These are phyloP conservation scores for Zosterops lateralis DNA, from an alignment of 2,113 vertebrate genomes.

Conservation along the genomic window DNA sequence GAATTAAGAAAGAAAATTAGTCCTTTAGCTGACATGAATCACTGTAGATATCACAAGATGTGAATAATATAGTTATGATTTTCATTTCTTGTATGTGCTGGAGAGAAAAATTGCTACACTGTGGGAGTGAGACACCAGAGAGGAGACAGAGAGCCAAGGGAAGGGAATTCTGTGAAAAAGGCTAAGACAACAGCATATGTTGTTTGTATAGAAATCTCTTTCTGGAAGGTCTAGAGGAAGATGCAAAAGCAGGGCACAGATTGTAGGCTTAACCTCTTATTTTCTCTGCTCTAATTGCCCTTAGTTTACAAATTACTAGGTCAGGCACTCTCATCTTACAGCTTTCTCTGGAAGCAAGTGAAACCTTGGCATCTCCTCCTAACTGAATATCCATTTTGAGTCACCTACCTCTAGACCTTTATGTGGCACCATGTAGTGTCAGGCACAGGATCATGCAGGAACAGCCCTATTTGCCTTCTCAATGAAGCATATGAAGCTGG, in stretches of 20 bases:
- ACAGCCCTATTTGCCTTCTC: neutral
- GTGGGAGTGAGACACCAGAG: neutral
- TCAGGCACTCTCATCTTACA: neutral
- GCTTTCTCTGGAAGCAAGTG: neutral
- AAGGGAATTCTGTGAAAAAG: neutral
- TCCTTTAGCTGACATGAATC: neutral
- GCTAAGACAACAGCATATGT: conserved; percentile 39
- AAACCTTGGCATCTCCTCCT: neutral
- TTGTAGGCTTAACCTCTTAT: neutral
- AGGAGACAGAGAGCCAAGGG: neutral
- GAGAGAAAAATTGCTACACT: neutral
- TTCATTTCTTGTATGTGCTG: neutral
- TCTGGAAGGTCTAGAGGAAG: neutral
- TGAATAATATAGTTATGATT: neutral
- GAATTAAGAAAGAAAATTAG: conserved; percentile 3
- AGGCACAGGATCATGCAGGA: neutral
- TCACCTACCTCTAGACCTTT: neutral
- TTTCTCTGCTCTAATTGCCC: neutral
- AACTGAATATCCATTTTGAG: neutral
- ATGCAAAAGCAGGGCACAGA: neutral
- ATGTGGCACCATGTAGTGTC: neutral
- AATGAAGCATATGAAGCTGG: neutral
- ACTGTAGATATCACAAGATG: neutral
- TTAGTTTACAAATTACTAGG: neutral
- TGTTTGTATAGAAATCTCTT: conserved; percentile 29